Conservation (phyloP, 2,797 vertebrate species). For the Cynodonichthys magdalenae region DNA sequence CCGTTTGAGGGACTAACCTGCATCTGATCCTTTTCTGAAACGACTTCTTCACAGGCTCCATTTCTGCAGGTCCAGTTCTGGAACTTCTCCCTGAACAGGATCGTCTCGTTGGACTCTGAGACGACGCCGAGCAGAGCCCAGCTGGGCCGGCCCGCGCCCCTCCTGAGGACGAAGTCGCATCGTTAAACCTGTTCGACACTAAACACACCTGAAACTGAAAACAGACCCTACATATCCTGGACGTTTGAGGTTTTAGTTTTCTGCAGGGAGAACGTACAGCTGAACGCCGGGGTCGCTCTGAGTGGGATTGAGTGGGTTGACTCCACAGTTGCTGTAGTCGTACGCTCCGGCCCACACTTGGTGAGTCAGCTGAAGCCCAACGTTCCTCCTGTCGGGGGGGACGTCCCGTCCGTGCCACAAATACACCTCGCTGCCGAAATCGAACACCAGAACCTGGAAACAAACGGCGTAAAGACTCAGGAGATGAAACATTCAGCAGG, state of each 20-base stretch:
- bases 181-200: too few species aligned
- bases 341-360: constrained; percentile 83
- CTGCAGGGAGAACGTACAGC: constrained; percentile 61
- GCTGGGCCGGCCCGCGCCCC: constrained; percentile 77
- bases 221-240: background rate
- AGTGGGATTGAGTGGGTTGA: constrained; percentile 83
- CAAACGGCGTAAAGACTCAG: background rate
- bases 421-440: constrained; percentile 86
- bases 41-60: constrained; percentile 13
- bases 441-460: constrained; percentile 82
- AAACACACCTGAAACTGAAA: background rate
- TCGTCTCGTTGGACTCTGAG: constrained; percentile 75
- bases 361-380: constrained; percentile 80
- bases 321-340: constrained; percentile 84
- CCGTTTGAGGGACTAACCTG: constrained; percentile 57
- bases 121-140: constrained; percentile 83
- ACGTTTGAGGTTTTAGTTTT: too few species aligned
- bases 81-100: constrained; percentile 84
- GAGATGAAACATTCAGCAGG: background rate
- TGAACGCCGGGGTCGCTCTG: constrained; percentile 58
- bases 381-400: constrained; percentile 62
- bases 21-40: constrained; percentile 21
- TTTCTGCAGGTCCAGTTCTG: constrained; percentile 64
- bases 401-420: constrained; percentile 83
- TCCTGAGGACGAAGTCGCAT: constrained; percentile 54